These are phyloP conservation scores for Clamator glandarius DNA, from an alignment of 2,797 vertebrate species.

Conservation along the genomic window DNA sequence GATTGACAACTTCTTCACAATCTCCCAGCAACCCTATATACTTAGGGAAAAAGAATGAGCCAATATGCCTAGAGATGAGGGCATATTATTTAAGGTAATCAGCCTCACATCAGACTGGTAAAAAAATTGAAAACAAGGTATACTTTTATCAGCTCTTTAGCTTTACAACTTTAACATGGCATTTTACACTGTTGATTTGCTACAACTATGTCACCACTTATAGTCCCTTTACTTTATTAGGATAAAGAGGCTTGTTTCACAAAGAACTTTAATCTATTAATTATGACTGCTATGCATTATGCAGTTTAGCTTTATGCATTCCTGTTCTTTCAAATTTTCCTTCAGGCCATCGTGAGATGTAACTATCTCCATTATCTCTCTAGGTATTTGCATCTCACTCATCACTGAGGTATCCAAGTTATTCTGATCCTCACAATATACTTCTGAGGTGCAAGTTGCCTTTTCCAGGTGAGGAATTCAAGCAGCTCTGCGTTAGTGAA, in stretches of 20 bases:
- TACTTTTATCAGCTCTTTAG: background rate
- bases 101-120: background rate
- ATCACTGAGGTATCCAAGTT: slow-evolving; percentile 49
- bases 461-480: background rate
- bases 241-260: slow-evolving; percentile 21
- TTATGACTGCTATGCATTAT: slow-evolving; percentile 32
- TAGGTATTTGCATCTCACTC: slow-evolving; percentile 26
- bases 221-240: background rate
- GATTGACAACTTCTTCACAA: background rate
- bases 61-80: background rate
- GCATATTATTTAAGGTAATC: background rate
- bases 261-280: slow-evolving; percentile 50
- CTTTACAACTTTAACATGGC: background rate
- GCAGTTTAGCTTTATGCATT: slow-evolving; percentile 28
- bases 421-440: background rate
- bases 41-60: background rate
- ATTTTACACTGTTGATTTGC: background rate
- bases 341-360: slow-evolving; percentile 33
- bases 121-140: background rate
- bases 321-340: slow-evolving; percentile 26
- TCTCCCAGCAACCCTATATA: background rate
- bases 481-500: background rate
- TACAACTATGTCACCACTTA: background rate
- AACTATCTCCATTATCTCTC: slow-evolving; percentile 32
- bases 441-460: background rate